Evolutionary conservation across 2,113 vertebrate species (phyloP).

Genomic region (Tragelaphus buxtoni): DNA sequence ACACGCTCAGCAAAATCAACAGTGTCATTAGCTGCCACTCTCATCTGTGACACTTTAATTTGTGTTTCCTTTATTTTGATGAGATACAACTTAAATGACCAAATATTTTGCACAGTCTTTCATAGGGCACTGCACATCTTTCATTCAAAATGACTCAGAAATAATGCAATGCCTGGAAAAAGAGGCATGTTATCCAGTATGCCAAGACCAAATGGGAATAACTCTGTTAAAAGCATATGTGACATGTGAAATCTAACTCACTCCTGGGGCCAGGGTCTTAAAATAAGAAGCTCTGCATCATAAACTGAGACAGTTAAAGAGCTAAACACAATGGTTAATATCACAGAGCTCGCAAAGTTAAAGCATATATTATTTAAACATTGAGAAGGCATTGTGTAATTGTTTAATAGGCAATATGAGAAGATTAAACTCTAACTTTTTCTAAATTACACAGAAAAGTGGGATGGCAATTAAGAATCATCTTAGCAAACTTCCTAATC

Average conservation of each 20-base stretch:
- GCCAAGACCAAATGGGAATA: background rate
- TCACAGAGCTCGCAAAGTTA: background rate
- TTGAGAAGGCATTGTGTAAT: background rate
- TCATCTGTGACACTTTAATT: background rate
- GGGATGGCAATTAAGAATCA: background rate
- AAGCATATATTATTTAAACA: background rate
- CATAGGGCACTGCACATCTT: background rate
- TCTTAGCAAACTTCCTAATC: background rate
- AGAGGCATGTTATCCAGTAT: background rate
- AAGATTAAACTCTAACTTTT: background rate
- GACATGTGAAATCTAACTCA: background rate
- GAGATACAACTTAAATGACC: background rate
- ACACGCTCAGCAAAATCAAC: background rate
- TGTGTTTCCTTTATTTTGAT: background rate
- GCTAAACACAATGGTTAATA: background rate
- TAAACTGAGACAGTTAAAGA: background rate
- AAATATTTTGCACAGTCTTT: background rate
- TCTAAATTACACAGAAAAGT: constrained; percentile 21
- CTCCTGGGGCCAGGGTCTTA: background rate
- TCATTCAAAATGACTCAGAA: background rate
- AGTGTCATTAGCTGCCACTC: background rate
- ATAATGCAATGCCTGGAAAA: background rate
- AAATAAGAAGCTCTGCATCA: constrained; percentile 15
- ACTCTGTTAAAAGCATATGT: background rate
- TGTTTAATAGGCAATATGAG: background rate